Base-by-base conservation (phyloP, 2,888 invertebrate genomes). In the Luffia ferchaultella region DNA sequence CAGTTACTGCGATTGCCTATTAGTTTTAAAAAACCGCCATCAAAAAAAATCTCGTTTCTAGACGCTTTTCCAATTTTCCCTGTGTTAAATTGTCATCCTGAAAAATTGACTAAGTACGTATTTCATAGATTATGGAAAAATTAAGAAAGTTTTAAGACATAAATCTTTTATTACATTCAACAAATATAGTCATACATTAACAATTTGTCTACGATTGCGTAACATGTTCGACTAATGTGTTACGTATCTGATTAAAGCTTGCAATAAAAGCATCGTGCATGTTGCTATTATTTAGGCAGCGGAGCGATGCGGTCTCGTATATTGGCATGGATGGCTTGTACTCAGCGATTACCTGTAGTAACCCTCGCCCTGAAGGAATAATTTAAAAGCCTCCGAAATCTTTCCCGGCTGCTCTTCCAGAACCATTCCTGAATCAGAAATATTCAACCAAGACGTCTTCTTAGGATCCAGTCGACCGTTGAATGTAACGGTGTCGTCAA, bases 291-390 rank as follows among this genome's bases (percentile, higher is more conserved):
- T 63, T 45, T 42, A 53, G 53, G 53, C 51, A 18, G 46, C 51
- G 49, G 42, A 18, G 71, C 73, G 68, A 67, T 65, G 72, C 74
- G 64, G 61, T 64, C 57, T 20, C 44, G 52, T 56, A 57, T 56
- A 57, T 59, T 56, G 58, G 58, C 57, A 20, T 50, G 30, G 30
- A 30, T 7, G 30, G 54, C 54, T 54, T 58, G 60, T 65, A 60
- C 58, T 51, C 62, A 68, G 77, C 77, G 82, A 80, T 70, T 80
- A 89, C 93, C 91, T 93, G 95, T 95, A 95, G 87, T 96, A 97
- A 73, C 98, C 98, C 84, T 96, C 95, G 61, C 99, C 98, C 84
- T 99, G 98, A 59, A 99, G 88, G 86, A 99, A 99, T 63, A 99
- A 89, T 70, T 96, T 88, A 82, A 99, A 93, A 52, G 98, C 97